Conservation (phyloP, 2,888 invertebrate species). For the Eupithecia subfuscata region DNA sequence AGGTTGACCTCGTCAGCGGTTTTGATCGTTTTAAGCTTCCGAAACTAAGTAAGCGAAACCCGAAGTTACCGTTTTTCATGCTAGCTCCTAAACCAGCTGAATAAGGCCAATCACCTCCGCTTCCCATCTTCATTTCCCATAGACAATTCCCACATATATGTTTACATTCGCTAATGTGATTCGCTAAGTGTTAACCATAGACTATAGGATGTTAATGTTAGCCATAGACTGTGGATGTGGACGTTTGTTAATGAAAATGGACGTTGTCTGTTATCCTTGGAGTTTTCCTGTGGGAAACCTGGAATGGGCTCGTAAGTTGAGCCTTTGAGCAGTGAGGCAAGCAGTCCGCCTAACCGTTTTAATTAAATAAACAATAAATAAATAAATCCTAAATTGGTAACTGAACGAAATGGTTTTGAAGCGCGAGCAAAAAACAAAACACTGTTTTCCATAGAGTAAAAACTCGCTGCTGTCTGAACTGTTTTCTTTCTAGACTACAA, state of each 20-base stretch:
- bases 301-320: background rate
- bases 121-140: slow-evolving; percentile 52
- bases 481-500: too few relatives aligned
- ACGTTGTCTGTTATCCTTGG: slow-evolving; percentile 22
- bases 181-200: slow-evolving; percentile 48
- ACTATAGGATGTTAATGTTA: slow-evolving; percentile 36
- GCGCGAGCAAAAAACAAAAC: too few relatives aligned
- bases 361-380: too few relatives aligned
- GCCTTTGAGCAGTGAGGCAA: background rate
- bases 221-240: slow-evolving; percentile 14
- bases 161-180: slow-evolving; percentile 67
- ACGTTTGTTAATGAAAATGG: slow-evolving; percentile 30
- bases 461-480: too few relatives aligned
- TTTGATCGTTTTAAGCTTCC: background rate
- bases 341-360: too few relatives aligned
- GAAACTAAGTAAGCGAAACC: background rate
- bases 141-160: slow-evolving; percentile 57
- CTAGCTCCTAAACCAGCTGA: slow-evolving; percentile 6
- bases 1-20: background rate
- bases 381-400: too few relatives aligned
- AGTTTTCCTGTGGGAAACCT: slow-evolving; percentile 28
- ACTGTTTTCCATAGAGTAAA: too few relatives aligned
- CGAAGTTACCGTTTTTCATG: background rate
- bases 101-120: slow-evolving; percentile 36
- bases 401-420: too few relatives aligned